These are phyloP conservation scores for Hemicentrotus pulcherrimus DNA, from an alignment of 35 echinoderm and acorn worm genomes.

Conservation along the genomic window DNA sequence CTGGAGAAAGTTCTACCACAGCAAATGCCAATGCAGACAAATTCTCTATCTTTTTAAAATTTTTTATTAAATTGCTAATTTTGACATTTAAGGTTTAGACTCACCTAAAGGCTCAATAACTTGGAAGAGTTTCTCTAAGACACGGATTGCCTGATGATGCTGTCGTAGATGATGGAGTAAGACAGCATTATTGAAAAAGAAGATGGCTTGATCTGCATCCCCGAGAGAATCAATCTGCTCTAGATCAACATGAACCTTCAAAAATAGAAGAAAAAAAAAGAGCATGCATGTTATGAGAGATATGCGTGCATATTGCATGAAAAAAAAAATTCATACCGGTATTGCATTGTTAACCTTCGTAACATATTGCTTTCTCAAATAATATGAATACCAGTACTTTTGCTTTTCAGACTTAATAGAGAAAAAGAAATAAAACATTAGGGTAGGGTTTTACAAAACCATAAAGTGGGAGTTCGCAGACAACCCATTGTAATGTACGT, in stretches of 20 bases:
- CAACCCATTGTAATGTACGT: too few species aligned
- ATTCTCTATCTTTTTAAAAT: too few species aligned
- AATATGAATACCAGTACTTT: too few species aligned
- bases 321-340: background rate
- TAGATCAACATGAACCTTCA: constrained; percentile 78
- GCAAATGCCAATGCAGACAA: too few species aligned
- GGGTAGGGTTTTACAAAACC: too few species aligned
- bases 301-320: background rate
- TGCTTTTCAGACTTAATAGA: too few species aligned
- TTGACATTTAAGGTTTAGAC: background rate
- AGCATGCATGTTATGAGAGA: background rate
- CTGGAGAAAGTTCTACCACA: too few species aligned
- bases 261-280: constrained; percentile 21
- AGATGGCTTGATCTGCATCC: constrained; percentile 87
- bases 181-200: constrained; percentile 96
- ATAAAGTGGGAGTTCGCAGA: too few species aligned
- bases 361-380: too few species aligned
- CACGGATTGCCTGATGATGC: constrained; percentile 75
- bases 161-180: constrained; percentile 87
- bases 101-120: constrained; percentile 95
- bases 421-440: too few species aligned
- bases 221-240: constrained; percentile 69
- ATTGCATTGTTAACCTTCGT: too few species aligned
- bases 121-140: constrained; percentile 96
- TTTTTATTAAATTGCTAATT: too few species aligned